Evolutionary conservation across 2,113 vertebrate genomes (phyloP).

Genomic region (Triplophysa tibetana): DNA sequence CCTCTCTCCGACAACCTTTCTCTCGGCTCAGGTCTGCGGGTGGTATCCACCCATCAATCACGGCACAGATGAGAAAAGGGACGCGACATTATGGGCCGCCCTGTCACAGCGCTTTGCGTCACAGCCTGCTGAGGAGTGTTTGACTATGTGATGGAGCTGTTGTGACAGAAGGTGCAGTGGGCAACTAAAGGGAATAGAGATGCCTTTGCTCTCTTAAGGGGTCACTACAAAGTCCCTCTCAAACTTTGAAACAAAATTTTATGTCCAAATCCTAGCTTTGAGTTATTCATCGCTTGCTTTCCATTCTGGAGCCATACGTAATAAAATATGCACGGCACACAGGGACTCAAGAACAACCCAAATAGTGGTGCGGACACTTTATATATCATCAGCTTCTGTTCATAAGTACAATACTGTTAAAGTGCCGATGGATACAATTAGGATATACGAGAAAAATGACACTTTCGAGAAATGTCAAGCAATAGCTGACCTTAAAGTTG

Average conservation of each 20-base stretch:
- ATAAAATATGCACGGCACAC: too few relatives aligned
- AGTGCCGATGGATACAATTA: too few relatives aligned
- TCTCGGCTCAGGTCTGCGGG: slow-evolving; percentile 17
- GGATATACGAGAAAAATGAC: too few relatives aligned
- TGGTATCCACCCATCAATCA: slow-evolving; percentile 52
- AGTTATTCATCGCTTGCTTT: too few relatives aligned
- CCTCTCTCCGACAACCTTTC: slow-evolving; percentile 39
- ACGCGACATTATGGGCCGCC: slow-evolving; percentile 17
- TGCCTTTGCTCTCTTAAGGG: slow-evolving; percentile 28
- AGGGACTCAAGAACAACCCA: too few relatives aligned
- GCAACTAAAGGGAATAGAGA: slow-evolving; percentile 18
- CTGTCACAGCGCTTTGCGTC: slow-evolving; percentile 54
- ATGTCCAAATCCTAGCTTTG: neutral
- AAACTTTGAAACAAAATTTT: neutral
- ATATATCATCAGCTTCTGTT: too few relatives aligned
- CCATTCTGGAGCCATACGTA: too few relatives aligned
- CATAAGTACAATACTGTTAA: too few relatives aligned
- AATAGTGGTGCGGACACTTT: too few relatives aligned
- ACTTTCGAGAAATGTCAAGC: too few relatives aligned
- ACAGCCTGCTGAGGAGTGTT: neutral
- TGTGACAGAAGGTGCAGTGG: slow-evolving; percentile 21
- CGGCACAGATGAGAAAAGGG: slow-evolving; percentile 15
- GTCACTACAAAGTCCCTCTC: neutral
- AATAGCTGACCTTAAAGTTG: too few relatives aligned
- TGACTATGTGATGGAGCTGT: slow-evolving; percentile 37